Evolutionary conservation across 2,113 vertebrate species (phyloP).

Genomic region (Etia nguti): DNA sequence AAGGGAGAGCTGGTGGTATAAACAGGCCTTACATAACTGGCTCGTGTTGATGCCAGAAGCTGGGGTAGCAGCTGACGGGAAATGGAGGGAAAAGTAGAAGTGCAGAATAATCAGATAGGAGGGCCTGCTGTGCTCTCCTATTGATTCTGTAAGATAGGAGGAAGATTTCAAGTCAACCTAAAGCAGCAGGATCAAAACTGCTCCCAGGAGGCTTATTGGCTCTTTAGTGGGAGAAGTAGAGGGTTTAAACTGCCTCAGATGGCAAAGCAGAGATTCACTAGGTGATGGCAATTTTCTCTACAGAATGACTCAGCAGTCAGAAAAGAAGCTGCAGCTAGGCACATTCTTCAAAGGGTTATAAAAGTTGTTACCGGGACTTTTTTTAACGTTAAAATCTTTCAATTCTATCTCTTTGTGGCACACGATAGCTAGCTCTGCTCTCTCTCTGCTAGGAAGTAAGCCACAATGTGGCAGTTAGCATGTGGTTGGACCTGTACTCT

Average conservation of each 20-base stretch:
- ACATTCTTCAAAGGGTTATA: not conserved
- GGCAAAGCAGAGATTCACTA: not conserved
- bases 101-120: slow-evolving; percentile 23
- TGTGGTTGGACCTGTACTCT: not conserved
- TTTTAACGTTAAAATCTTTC: not conserved
- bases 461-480: not conserved
- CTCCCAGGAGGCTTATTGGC: slow-evolving; percentile 16
- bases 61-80: slow-evolving; percentile 34
- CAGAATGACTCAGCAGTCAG: slow-evolving; percentile 31
- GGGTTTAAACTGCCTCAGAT: not conserved
- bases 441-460: not conserved
- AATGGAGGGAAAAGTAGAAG: not conserved
- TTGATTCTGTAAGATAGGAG: not conserved
- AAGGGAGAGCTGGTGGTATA: slow-evolving; percentile 48
- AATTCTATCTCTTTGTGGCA: not conserved
- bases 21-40: slow-evolving; percentile 72
- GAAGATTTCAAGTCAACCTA: not conserved
- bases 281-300: slow-evolving; percentile 3
- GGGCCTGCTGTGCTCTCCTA: slow-evolving; percentile 2
- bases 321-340: not conserved
- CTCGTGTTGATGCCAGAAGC: slow-evolving; percentile 68
- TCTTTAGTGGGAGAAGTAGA: not conserved
- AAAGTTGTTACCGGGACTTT: not conserved
- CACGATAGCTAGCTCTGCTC: not conserved
- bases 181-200: slow-evolving; percentile 3